These are phyloP conservation scores for Rhimphoctona megacephalus DNA, from an alignment of 2,888 invertebrate species.

Conservation along the genomic window DNA sequence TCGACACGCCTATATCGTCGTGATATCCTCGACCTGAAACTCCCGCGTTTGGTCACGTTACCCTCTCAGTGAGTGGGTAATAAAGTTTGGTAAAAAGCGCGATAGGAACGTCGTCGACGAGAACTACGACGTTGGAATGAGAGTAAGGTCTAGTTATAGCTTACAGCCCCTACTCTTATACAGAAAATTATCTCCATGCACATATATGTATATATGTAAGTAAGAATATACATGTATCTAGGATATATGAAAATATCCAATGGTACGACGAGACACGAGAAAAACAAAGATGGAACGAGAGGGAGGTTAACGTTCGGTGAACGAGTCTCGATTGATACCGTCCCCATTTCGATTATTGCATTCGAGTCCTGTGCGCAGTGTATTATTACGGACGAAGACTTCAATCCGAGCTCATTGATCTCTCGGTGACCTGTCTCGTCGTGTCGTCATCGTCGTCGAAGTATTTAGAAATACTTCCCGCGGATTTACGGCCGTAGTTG, in stretches of 20 bases:
- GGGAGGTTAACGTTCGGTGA: slow-evolving; percentile 53
- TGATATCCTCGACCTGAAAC: slow-evolving; percentile 68
- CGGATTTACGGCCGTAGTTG: background rate
- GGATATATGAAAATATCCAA: slow-evolving; percentile 33
- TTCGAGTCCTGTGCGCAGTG: slow-evolving; percentile 1
- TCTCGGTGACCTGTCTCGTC: slow-evolving; percentile 25
- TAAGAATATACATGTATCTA: too few relatives aligned
- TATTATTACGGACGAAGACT: slow-evolving; percentile 29
- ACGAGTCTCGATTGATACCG: slow-evolving; percentile 57
- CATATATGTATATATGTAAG: slow-evolving; percentile 16
- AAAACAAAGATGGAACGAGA: slow-evolving; percentile 10
- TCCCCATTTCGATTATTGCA: slow-evolving; percentile 50
- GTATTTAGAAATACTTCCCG: background rate
- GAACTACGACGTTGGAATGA: slow-evolving; percentile 35
- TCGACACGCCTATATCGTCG: slow-evolving; percentile 68
- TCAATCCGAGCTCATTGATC: slow-evolving; percentile 36
- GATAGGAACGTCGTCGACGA: slow-evolving; percentile 55
- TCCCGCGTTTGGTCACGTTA: slow-evolving; percentile 28
- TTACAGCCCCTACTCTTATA: slow-evolving; percentile 14
- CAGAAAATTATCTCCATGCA: background rate
- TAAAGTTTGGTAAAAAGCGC: slow-evolving; percentile 69
- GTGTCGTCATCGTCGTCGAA: background rate
- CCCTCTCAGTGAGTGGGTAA: slow-evolving; percentile 51
- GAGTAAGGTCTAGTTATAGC: slow-evolving; percentile 49
- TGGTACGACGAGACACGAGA: slow-evolving; percentile 48